Evolutionary conservation across 1,140 invertebrate genomes (phyloP).

Genomic region (Philotrypesis tridentata): DNA sequence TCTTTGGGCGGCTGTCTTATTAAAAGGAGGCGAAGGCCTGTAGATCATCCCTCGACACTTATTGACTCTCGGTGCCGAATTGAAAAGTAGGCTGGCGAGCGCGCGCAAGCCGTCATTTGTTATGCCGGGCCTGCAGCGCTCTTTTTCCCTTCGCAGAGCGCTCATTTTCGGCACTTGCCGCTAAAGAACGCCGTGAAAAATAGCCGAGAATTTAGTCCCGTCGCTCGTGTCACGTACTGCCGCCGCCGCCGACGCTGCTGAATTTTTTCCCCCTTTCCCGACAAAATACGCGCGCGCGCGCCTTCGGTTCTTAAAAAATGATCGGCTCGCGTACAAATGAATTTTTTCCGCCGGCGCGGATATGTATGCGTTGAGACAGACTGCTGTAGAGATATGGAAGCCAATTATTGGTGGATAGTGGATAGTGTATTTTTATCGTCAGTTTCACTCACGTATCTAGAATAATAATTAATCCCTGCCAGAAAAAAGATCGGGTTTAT

Average conservation of each 20-base stretch:
- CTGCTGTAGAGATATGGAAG: no score
- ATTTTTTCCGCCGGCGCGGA: not conserved
- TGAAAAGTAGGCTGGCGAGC: slow-evolving; percentile 66
- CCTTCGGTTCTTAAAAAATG: not conserved
- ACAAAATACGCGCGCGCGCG: slow-evolving; percentile 42
- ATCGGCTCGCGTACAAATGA: not conserved
- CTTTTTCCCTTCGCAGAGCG: slow-evolving; percentile 9
- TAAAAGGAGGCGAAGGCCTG: slow-evolving; percentile 54
- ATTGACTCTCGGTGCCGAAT: slow-evolving; percentile 67
- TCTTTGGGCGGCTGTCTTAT: slow-evolving; percentile 56
- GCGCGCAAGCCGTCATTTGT: slow-evolving; percentile 63
- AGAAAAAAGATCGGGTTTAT: no score
- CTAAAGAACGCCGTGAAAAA: slow-evolving; percentile 62
- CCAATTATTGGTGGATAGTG: no score
- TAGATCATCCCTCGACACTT: slow-evolving; percentile 70
- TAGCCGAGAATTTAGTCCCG: slow-evolving; percentile 55
- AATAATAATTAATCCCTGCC: no score
- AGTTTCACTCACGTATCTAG: no score
- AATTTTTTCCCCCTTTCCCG: slow-evolving; percentile 27
- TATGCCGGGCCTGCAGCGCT: slow-evolving; percentile 53
- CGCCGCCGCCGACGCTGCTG: not conserved
- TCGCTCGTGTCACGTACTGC: not conserved
- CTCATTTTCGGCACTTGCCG: slow-evolving; percentile 42
- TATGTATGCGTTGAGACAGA: no score
- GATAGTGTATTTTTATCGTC: no score